phyloP scores from a whole-genome alignment of 2,113 vertebrate genomes.

The Petaurus breviceps region DNA sequence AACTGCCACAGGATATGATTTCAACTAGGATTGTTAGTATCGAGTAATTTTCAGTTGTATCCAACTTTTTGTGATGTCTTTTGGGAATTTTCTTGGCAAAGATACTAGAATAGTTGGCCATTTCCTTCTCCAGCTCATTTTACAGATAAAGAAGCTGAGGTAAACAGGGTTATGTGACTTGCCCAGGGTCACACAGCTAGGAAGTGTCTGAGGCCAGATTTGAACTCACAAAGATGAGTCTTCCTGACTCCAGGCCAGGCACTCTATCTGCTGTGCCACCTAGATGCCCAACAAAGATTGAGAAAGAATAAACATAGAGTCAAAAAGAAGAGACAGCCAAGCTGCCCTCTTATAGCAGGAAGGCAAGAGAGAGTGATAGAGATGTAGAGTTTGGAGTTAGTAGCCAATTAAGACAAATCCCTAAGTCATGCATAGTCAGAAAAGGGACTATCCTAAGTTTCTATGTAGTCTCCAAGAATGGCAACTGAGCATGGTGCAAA shows the following conservation, averaged over 20 bases:
- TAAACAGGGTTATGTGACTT: not conserved
- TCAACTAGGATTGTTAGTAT: not conserved
- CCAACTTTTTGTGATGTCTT: not conserved
- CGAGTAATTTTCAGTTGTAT: not conserved
- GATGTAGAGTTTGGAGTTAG: not conserved
- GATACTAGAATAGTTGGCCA: not conserved
- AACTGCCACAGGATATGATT: not conserved
- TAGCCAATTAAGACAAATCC: not conserved
- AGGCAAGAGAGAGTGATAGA: not conserved
- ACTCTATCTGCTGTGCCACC: not conserved
- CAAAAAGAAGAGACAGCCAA: not conserved
- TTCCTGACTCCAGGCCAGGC: not conserved
- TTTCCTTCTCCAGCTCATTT: not conserved
- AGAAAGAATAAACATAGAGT: not conserved
- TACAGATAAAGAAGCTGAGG: not conserved
- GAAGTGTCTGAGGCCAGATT: not conserved
- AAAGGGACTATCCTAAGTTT: not conserved
- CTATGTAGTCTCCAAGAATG: not conserved
- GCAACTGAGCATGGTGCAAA: not conserved
- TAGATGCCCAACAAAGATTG: not conserved
- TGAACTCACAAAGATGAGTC: not conserved
- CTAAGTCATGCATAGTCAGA: not conserved
- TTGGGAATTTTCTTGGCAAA: not conserved
- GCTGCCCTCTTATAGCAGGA: not conserved
- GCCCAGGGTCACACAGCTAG: not conserved